Base-by-base conservation (phyloP, 1,140 invertebrate genomes). In the Branchinecta lindahli region DNA sequence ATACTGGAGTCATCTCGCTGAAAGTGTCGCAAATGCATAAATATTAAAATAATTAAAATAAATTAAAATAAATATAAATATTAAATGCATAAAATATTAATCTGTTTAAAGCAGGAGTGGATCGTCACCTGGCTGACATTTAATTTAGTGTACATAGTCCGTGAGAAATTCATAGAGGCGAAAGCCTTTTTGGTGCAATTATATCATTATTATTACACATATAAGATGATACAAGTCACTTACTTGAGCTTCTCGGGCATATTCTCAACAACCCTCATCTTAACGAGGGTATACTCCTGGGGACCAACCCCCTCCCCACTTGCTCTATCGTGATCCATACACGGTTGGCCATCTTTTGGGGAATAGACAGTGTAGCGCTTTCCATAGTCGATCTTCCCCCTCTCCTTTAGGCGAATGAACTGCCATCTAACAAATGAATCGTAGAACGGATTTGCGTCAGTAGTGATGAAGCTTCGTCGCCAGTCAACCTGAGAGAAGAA, bases 381-480 rank as follows among this genome's bases (percentile, higher is more conserved):
- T 44, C 97, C 97, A 84, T 93, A 99, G 79, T 92, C 87, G 46
- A 98, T 87, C 80, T 95, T 96, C 71, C 92, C 90, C 70, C 85
- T 83, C 70, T 87, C 85, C 77, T 91, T 92, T n/a, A 99, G 80
- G 73, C 88, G 87, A 70, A 89, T 78, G 78, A 95, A 99, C 79
- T 98, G 96, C 96, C 97, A 99, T 65, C 88, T 84, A 9, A 99
- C 88, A 82, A 99, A 99, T 0, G 94, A 96, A 83, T 99, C 96
- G 81, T 89, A 99, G 78, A 90, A 99, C 46, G 92, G 93, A 84
- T 99, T 99, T 0, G 84, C 89, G 83, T 99, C 95, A 0, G 97
- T 99, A 45, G 97, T 99, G 70, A 99, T 93, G 77, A 99, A 99
- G 10, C 88, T 91, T 67, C 97, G 83, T 46, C 97, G 82, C 95